Evolutionary conservation across 2,797 vertebrate genomes (phyloP).

Genomic region (Siniperca obscura): DNA sequence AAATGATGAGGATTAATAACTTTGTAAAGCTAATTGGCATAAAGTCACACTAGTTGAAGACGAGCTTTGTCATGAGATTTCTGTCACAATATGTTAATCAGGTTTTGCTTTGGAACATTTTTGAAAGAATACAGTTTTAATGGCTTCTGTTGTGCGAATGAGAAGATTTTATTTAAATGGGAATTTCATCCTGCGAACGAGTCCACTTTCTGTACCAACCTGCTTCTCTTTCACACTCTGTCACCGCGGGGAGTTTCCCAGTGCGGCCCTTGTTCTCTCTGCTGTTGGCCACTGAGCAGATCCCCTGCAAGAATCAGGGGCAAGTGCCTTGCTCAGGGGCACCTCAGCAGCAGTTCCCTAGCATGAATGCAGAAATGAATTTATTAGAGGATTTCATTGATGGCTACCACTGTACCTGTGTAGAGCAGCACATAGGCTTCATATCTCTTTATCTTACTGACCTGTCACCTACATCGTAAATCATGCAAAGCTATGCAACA

Average conservation of each 20-base stretch:
- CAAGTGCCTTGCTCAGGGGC: slow-evolving; percentile 71
- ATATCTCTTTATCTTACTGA: slow-evolving; percentile 24
- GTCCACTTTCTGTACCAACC: slow-evolving; percentile 1
- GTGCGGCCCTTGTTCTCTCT: not conserved
- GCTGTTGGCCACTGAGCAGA: slow-evolving; percentile 47
- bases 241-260: not conserved
- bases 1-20: slow-evolving; percentile 28
- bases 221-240: not conserved
- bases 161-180: not conserved
- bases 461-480: not conserved
- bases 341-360: slow-evolving; percentile 28
- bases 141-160: slow-evolving; percentile 26
- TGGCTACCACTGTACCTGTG: not conserved
- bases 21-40: slow-evolving; percentile 37
- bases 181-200: not conserved
- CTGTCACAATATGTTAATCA: slow-evolving; percentile 27
- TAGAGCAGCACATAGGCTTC: slow-evolving; percentile 15
- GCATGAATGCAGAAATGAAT: not conserved
- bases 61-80: not conserved
- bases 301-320: slow-evolving; percentile 46
- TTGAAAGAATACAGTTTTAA: not conserved
- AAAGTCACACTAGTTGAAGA: not conserved
- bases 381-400: not conserved
- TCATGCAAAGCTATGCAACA: slow-evolving; percentile 70
- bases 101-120: not conserved